These are phyloP conservation scores for Tenebrio molitor DNA, from an alignment of 1,140 invertebrate species.

Conservation along the genomic window DNA sequence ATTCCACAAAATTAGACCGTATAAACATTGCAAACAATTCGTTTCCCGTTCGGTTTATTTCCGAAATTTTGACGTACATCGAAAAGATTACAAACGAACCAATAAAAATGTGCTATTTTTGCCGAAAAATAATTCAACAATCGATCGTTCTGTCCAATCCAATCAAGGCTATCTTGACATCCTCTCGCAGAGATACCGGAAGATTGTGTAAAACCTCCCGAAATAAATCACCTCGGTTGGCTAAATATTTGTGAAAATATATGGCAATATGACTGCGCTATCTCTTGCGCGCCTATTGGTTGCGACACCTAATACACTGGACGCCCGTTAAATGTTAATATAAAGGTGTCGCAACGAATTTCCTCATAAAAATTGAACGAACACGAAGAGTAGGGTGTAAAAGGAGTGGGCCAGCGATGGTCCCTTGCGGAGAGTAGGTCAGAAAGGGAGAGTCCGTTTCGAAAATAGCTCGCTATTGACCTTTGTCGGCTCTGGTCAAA, in stretches of 20 bases:
- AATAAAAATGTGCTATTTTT: no score
- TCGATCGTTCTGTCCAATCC: slow-evolving; percentile 15
- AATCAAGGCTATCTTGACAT: slow-evolving; percentile 5
- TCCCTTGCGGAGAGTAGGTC: no score
- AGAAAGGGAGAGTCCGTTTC: no score
- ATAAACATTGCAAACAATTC: no score
- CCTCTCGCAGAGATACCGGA: slow-evolving; percentile 6
- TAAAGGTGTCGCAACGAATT: background rate
- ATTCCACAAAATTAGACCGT: no score
- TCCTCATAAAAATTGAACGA: background rate
- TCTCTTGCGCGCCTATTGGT: slow-evolving; percentile 7
- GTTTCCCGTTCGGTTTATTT: no score
- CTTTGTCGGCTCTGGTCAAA: slow-evolving; percentile 25
- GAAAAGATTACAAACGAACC: no score
- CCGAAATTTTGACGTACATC: no score
- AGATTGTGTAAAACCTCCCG: slow-evolving; percentile 24
- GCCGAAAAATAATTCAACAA: background rate
- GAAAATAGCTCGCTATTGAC: slow-evolving; percentile 7
- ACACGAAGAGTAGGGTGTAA: no score
- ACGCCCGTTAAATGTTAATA: background rate
- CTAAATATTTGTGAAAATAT: slow-evolving; percentile 23
- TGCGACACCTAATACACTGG: background rate
- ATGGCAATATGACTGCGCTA: background rate
- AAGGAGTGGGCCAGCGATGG: no score
- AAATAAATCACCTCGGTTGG: slow-evolving; percentile 16